These are phyloP conservation scores for Heliconius nattereri DNA, from an alignment of 1,140 invertebrate species.

Conservation along the genomic window DNA sequence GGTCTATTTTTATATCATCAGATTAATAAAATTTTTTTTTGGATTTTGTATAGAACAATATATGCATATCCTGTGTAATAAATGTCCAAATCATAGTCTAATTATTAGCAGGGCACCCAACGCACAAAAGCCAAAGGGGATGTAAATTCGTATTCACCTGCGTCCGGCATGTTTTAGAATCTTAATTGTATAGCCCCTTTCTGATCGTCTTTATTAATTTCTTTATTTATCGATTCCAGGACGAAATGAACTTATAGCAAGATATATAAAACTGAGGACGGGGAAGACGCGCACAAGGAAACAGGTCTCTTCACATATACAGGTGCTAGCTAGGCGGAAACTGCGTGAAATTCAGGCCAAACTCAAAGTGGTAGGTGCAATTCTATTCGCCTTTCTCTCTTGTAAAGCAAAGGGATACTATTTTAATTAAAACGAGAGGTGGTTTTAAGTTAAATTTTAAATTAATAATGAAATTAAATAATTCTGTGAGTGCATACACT, in stretches of 20 bases:
- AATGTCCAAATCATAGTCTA: constrained; percentile 12
- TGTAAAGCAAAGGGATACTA: constrained; percentile 23
- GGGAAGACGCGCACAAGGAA: constrained; percentile 99
- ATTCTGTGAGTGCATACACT: background rate
- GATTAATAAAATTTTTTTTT: background rate
- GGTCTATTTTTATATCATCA: too few species aligned
- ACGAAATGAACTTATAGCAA: constrained; percentile 99
- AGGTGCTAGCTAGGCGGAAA: constrained; percentile 98
- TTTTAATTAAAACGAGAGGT: constrained; percentile 33
- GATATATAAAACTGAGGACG: constrained; percentile 99
- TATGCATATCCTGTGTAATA: background rate
- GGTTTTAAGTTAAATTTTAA: background rate
- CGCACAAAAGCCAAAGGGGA: background rate
- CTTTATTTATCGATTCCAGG: constrained; percentile 85
- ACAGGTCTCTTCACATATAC: constrained; percentile 99
- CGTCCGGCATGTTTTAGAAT: constrained; percentile 14
- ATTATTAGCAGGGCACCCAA: constrained; percentile 17
- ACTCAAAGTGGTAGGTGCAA: constrained; percentile 94
- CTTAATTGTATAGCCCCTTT: constrained; percentile 11
- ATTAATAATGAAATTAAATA: constrained; percentile 1
- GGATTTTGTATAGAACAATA: background rate
- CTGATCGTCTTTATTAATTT: constrained; percentile 13
- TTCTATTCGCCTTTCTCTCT: constrained; percentile 25
- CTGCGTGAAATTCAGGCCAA: constrained; percentile 98
- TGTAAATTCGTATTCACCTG: constrained; percentile 6